A percentile compares a stretch with the other conserved stretches of the same genome.
These are phyloP conservation scores for Neomicropteryx cornuta DNA, from an alignment of 1,140 invertebrate genomes.

Conservation along the genomic window DNA sequence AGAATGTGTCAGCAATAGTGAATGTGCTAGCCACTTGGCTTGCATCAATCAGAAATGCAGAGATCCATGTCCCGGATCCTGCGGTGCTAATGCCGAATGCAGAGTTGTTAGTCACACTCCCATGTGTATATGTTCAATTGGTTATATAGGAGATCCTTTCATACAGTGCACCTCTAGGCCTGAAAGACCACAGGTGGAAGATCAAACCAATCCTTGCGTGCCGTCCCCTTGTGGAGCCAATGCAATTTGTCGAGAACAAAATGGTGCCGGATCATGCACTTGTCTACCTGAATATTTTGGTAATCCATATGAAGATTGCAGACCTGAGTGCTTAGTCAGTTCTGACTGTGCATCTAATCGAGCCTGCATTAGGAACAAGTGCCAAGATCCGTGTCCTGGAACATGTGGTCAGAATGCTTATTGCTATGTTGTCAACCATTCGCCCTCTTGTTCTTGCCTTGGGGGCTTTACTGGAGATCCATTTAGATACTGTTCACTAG, in stretches of 20 bases:
- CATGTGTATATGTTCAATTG: slow-evolving; percentile 44
- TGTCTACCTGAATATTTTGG: slow-evolving; percentile 57
- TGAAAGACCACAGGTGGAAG: slow-evolving; percentile 30
- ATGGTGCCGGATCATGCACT: slow-evolving; percentile 54
- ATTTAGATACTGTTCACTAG: slow-evolving; percentile 42
- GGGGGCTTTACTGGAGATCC: slow-evolving; percentile 50
- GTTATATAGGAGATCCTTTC: slow-evolving; percentile 50
- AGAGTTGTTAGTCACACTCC: slow-evolving; percentile 51
- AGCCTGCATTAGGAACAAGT: slow-evolving; percentile 51
- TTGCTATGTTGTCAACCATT: slow-evolving; percentile 52
- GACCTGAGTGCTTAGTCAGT: slow-evolving; percentile 56
- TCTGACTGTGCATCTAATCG: slow-evolving; percentile 51
- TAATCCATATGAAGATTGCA: slow-evolving; percentile 61
- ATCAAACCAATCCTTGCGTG: slow-evolving; percentile 42
- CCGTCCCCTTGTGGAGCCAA: slow-evolving; percentile 49
- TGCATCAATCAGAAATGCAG: slow-evolving; percentile 59
- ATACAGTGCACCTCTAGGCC: slow-evolving; percentile 28
- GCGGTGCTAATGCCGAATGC: slow-evolving; percentile 50
- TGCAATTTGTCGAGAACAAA: slow-evolving; percentile 48
- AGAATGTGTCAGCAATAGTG: slow-evolving; percentile 59
- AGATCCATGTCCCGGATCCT: slow-evolving; percentile 56
- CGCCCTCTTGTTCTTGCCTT: slow-evolving; percentile 49
- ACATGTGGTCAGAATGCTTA: slow-evolving; percentile 54
- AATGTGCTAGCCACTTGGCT: slow-evolving; percentile 49
- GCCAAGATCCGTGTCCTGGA: slow-evolving; percentile 54